Percentiles rank a stretch among this genome's conserved stretches.
Evolutionary conservation across 2,113 vertebrate species (phyloP).

Genomic region (Cavia aperea): DNA sequence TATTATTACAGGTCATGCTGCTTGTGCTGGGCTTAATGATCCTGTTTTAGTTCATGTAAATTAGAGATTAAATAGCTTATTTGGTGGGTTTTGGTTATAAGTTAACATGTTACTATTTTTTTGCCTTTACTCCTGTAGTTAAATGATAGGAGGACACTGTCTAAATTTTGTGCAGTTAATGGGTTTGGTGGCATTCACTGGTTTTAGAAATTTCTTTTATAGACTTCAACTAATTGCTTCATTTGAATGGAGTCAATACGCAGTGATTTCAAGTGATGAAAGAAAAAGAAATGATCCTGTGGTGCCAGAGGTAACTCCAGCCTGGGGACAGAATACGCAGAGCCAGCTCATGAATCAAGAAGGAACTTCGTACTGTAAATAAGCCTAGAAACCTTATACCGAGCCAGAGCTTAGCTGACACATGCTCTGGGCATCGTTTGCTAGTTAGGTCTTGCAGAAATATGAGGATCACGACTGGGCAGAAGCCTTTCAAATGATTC

Average conservation of each 20-base stretch:
- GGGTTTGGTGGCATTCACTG: constrained; percentile 48
- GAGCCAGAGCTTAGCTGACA: constrained; percentile 6
- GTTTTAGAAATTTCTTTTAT: constrained; percentile 46
- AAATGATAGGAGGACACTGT: background rate
- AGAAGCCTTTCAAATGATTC: constrained; percentile 50
- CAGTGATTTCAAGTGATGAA: constrained; percentile 13
- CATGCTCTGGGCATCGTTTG: constrained; percentile 12
- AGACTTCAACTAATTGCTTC: constrained; percentile 47
- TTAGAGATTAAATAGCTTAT: background rate
- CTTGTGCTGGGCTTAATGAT: background rate
- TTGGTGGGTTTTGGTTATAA: background rate
- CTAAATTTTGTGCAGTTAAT: constrained; percentile 18
- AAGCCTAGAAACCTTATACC: background rate
- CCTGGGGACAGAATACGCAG: background rate
- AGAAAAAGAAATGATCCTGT: background rate
- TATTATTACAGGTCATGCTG: background rate
- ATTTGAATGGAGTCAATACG: constrained; percentile 25
- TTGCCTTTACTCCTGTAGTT: constrained; percentile 6
- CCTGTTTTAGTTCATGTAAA: background rate
- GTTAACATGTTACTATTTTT: constrained; percentile 14
- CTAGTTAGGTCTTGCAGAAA: constrained; percentile 51
- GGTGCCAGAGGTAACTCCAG: background rate
- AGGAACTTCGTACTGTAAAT: constrained; percentile 41
- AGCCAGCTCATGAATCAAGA: constrained; percentile 34
- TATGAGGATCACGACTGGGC: constrained; percentile 23